Evolutionary conservation across 2,888 invertebrate species (phyloP).

Genomic region (Crossocerus cetratus): DNA sequence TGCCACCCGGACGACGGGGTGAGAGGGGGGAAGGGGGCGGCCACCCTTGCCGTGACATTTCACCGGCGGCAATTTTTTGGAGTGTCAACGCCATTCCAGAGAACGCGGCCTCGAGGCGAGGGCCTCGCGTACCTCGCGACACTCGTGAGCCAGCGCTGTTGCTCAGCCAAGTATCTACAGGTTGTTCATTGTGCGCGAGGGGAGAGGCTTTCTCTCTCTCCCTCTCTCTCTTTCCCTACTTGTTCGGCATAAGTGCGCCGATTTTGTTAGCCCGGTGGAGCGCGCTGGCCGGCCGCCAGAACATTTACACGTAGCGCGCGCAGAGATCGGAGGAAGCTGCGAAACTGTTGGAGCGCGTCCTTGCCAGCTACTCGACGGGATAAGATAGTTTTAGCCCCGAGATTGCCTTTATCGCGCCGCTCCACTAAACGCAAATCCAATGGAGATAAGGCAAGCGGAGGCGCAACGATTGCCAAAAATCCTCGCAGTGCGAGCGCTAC

Average conservation of each 20-base stretch:
- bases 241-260: slow-evolving; percentile 67
- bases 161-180: slow-evolving; percentile 68
- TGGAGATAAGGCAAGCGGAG: neutral
- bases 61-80: slow-evolving; percentile 15
- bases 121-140: slow-evolving; percentile 19
- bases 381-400: slow-evolving; percentile 2
- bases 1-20: slow-evolving; percentile 25
- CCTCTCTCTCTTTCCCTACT: slow-evolving; percentile 7
- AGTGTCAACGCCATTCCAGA: slow-evolving; percentile 18
- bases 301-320: slow-evolving; percentile 58
- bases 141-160: slow-evolving; percentile 23
- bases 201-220: too few species aligned
- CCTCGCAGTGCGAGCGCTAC: neutral
- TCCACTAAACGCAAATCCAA: neutral
- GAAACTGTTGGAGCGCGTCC: slow-evolving; percentile 50
- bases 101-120: slow-evolving; percentile 11
- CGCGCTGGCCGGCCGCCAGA: slow-evolving; percentile 67
- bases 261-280: slow-evolving; percentile 65
- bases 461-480: too few species aligned
- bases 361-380: slow-evolving; percentile 17
- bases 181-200: slow-evolving; percentile 69
- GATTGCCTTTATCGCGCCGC: neutral
- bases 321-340: slow-evolving; percentile 37
- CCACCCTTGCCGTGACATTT: slow-evolving; percentile 18
- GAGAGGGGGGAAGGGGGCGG: too few species aligned